Conservation (phyloP, 2,888 invertebrate genomes). For the Magallana nippona region DNA sequence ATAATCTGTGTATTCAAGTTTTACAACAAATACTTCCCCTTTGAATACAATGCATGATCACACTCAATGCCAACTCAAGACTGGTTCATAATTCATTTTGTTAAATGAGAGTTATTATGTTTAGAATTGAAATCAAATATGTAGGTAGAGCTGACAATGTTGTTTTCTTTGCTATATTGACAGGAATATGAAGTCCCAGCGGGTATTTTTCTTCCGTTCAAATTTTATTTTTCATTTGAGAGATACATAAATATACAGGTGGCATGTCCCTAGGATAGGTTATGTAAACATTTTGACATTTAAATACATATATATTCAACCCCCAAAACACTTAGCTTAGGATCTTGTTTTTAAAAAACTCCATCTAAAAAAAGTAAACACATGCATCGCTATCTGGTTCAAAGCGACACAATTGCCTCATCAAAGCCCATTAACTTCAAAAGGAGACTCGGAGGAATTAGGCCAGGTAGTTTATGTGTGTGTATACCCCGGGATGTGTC, state of each 20-base stretch:
- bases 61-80: neutral
- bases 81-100: neutral
- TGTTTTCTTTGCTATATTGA: neutral
- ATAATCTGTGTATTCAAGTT: neutral
- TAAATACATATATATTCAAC: neutral
- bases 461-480: slow-evolving; percentile 20
- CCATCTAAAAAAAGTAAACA: neutral
- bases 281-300: slow-evolving; percentile 31
- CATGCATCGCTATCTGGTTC: neutral
- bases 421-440: slow-evolving; percentile 24
- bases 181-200: neutral
- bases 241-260: slow-evolving; percentile 25
- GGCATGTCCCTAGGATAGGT: neutral
- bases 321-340: slow-evolving; percentile 15
- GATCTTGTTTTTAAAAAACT: neutral
- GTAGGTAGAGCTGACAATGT: neutral
- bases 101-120: neutral
- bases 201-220: slow-evolving; percentile 14
- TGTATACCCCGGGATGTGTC: slow-evolving; percentile 21
- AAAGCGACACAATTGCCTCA: slow-evolving; percentile 5
- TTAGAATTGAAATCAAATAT: neutral
- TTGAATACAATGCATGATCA: neutral
- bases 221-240: slow-evolving; percentile 19
- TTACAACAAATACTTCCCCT: neutral
- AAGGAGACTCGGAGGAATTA: neutral